Evolutionary conservation across 2,797 vertebrate genomes (phyloP).

Genomic region (Choloepus didactylus): DNA sequence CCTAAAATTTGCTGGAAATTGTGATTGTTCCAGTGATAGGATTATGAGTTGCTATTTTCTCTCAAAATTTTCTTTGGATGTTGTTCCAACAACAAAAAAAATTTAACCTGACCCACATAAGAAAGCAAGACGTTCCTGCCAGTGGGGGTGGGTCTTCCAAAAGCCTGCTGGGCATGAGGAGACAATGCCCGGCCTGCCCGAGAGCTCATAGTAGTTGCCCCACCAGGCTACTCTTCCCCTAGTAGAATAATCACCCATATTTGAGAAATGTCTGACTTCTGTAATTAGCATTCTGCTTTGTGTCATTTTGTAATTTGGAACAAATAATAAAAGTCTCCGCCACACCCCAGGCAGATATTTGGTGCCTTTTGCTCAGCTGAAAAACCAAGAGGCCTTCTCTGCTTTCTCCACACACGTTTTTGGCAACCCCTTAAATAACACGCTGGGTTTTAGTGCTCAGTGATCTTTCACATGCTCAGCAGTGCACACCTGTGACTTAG

Average conservation of each 20-base stretch:
- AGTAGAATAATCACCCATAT: not conserved
- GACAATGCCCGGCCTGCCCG: not conserved
- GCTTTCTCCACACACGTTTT: not conserved
- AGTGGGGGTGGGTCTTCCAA: not conserved
- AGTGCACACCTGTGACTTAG: not conserved
- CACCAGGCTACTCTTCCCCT: not conserved
- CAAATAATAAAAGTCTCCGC: not conserved
- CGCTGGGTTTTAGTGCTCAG: not conserved
- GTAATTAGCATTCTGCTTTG: not conserved
- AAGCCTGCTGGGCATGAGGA: not conserved
- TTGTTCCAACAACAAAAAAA: not conserved
- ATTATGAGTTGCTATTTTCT: conserved; percentile 23
- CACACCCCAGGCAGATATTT: not conserved
- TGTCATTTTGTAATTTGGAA: not conserved
- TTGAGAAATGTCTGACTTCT: conserved; percentile 24
- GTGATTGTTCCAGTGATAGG: not conserved
- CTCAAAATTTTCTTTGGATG: not conserved
- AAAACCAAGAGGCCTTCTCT: not conserved
- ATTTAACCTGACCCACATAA: not conserved
- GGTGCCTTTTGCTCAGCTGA: not conserved
- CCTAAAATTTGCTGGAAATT: not conserved
- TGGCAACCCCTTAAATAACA: not conserved
- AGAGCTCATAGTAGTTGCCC: accelerated
- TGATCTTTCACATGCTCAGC: accelerated
- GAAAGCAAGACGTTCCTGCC: not conserved